phyloP scores from a whole-genome alignment of 2,797 vertebrate genomes.

The Poecilia velifera region DNA sequence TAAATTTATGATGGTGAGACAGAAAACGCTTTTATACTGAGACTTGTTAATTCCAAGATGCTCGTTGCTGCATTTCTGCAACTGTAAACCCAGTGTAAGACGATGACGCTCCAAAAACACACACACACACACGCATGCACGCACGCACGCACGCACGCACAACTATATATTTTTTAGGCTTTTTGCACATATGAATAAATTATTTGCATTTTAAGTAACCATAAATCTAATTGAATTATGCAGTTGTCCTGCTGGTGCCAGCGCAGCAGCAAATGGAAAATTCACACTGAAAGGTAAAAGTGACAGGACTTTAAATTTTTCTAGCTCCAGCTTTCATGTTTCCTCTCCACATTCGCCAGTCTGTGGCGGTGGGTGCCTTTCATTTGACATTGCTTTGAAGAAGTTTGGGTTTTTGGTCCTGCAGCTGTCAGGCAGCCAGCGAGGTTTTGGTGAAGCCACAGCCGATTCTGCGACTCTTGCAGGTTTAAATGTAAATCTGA shows the following conservation, averaged over 20 bases:
- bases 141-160: too few species aligned
- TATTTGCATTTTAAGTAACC: neutral
- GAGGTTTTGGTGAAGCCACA: constrained; percentile 5
- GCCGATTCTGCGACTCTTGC: constrained; percentile 11
- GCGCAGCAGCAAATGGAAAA: constrained; percentile 11
- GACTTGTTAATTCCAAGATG: neutral
- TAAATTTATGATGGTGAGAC: neutral
- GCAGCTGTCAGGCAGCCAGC: constrained; percentile 32
- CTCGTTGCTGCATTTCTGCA: neutral
- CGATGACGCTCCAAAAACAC: neutral
- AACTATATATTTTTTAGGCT: neutral
- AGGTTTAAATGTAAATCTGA: constrained; percentile 8
- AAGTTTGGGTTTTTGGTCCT: constrained; percentile 32
- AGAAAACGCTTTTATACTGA: neutral
- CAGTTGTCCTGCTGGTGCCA: constrained; percentile 11
- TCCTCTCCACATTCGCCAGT: constrained; percentile 30
- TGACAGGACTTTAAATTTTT: constrained; percentile 35
- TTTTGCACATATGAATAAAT: neutral
- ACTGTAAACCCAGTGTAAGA: neutral
- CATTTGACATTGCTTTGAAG: constrained; percentile 37
- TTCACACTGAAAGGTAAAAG: constrained; percentile 16
- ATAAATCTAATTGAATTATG: constrained; percentile 24
- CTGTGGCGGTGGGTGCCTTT: constrained; percentile 31
- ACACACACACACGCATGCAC: too few species aligned
- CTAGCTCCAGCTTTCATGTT: constrained; percentile 16